Evolutionary conservation across 2,888 invertebrate genomes (phyloP).

Genomic region (Cacoxenus indagator): DNA sequence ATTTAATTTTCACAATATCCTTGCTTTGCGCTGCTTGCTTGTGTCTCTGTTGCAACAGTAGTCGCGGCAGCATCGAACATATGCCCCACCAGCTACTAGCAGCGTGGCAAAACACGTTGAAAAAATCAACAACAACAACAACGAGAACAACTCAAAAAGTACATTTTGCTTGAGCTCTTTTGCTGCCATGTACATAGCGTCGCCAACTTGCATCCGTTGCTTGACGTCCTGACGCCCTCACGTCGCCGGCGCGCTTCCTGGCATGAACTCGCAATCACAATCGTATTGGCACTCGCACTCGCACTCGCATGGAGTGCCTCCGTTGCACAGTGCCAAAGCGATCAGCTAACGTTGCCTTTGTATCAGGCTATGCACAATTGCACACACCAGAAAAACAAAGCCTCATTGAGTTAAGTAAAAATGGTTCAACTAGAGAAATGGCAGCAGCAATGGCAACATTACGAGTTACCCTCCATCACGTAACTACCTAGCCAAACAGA

Average conservation of each 20-base stretch:
- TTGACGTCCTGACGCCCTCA: background rate
- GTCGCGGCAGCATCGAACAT: constrained; percentile 1
- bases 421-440: constrained; percentile 43
- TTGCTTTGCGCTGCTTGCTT: constrained; percentile 33
- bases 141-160: background rate
- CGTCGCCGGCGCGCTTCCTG: background rate
- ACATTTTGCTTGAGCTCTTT: constrained; percentile 19
- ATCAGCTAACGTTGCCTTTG: constrained; percentile 50
- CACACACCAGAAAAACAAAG: constrained; percentile 45
- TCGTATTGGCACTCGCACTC: background rate
- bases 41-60: constrained; percentile 19
- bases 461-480: background rate
- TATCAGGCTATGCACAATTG: constrained; percentile 59
- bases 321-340: constrained; percentile 14
- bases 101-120: no score
- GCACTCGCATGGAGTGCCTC: constrained; percentile 20
- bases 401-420: constrained; percentile 54
- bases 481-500: background rate
- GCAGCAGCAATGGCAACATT: constrained; percentile 19
- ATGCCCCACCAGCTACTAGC: constrained; percentile 3
- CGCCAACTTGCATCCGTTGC: no score
- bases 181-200: no score
- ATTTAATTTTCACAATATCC: constrained; percentile 64
- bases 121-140: background rate
- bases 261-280: background rate